Evolutionary conservation across 2,888 invertebrate genomes (phyloP), one percentile per base, ranked within the genome.

Genomic region (Scaptomyza tumidula): DNA sequence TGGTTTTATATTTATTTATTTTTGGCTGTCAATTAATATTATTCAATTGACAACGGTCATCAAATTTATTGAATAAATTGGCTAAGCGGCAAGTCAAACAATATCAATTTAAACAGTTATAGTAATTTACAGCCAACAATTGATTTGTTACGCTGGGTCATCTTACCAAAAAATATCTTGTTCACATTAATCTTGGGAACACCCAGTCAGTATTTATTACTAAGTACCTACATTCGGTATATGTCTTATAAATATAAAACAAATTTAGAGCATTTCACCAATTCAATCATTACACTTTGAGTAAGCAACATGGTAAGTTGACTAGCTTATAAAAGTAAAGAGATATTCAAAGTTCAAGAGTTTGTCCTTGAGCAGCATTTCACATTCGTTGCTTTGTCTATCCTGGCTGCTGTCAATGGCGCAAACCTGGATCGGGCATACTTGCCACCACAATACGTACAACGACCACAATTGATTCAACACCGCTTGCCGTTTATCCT

Each of bases 281-380:
- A 73, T 63, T 77, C 64, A 54, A 64, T 58, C 62, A 27, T 46
- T 48, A 19, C 19, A 49, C 54, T 62, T 71, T 46, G 63, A 48
- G 52, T 41, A 73, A 80, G 64, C 78, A 83, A 75, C 84, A 81
- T 81, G 80, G 80, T 80, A 55, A 66, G 80, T 65, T 58, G 2
- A 3, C 7, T 13, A 46, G 43, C 43, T 48, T 35, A 33, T 3
- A 0, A 13, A 41, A 5, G 16, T 3, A 7, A 0, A n/a, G 14
- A n/a, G 10, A 13, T n/a, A 27, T 45, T 37, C 1, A 41, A 9
- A 10, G 4, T 9, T 6, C 9, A 29, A 29, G 6, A 29, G 24
- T 39, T 46, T 41, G 3, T 6, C 1, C 10, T 54, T 33, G 3
- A 41, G 16, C 50, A 80, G 80, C 75, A 44, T 43, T 50, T 59